Conservation (phyloP, 1,140 invertebrate species). For the Ceratosolen fusciceps region DNA sequence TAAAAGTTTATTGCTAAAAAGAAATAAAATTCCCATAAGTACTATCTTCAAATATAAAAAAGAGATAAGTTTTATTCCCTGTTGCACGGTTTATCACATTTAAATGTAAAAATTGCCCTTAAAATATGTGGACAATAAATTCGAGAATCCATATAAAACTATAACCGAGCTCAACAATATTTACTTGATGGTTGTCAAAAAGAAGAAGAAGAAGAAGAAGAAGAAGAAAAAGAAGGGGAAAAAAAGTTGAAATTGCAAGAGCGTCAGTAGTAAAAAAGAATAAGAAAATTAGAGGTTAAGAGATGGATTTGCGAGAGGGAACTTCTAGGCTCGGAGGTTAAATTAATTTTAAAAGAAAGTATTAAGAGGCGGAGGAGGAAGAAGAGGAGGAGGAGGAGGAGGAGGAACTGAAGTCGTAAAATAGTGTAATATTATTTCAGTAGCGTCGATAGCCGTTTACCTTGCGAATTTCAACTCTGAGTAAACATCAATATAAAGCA, state of each 20-base stretch:
- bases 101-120: background rate
- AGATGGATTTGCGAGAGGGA: too few species aligned
- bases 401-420: background rate
- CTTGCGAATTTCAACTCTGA: slow-evolving; percentile 19
- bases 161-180: background rate
- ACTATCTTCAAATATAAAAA: background rate
- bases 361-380: too few species aligned
- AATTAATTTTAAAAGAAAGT: slow-evolving; percentile 28
- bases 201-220: background rate
- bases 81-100: background rate
- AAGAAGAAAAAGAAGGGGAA: too few species aligned
- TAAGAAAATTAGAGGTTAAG: background rate
- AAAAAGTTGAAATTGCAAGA: too few species aligned
- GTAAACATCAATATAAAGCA: slow-evolving; percentile 47
- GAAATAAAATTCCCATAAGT: background rate
- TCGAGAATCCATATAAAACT: background rate
- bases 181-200: background rate
- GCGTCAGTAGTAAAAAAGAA: background rate
- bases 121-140: background rate
- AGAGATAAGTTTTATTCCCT: background rate
- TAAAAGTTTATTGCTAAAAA: background rate
- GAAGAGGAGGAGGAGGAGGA: too few species aligned
- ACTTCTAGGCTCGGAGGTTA: background rate
- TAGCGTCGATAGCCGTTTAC: slow-evolving; percentile 20
- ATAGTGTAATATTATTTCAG: slow-evolving; percentile 37